Evolutionary conservation across 2,113 vertebrate genomes (phyloP), one percentile per base, ranked within the genome.

Genomic region (Bambusicola thoracicus): DNA sequence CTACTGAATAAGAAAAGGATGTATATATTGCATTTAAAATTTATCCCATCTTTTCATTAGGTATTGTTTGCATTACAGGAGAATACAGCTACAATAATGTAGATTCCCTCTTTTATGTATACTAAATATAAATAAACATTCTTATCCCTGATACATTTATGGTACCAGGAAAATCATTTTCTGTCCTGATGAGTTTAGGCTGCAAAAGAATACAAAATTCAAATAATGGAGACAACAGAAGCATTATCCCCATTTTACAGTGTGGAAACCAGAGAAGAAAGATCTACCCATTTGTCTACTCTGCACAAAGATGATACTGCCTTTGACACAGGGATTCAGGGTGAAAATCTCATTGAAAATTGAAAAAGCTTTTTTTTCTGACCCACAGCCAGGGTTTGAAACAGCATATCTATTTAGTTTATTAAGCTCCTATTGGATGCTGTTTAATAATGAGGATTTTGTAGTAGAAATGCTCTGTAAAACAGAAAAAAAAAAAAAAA

Each of bases 361-460:
- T 68, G 75, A 65, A 66, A 92, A 93, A 69, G 4, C 20, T 90
- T 89, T 10, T 10, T 75, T 81, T 61, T 22, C 32, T 36, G 81
- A 53, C 3, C 3, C 34, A 48, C 19, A 77, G n/a, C 3, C 63
- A 38, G 53, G 6, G 13, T 19, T 79, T 76, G 44, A 92, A 92
- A 93, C 32, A 95, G 7, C 87, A 24, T 10, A 82, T 56, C 36
- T 30, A 76, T 96, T 95, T 76, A 93, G 34, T 69, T 87, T 46
- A 76, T 51, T 69, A 43, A 36, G 36, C 6, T 79, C 51, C 74
- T 53, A 40, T 11, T 73, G 62, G 36, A 73, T 36, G 21, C 15
- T 38, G 13, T 30, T 90, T 87, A 87, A 72, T 87, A 94, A 84
- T 53, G 49, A 85, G 63, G 55, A 83, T 80, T 93, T 94, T 96